Base-by-base conservation (phyloP, 2,888 invertebrate species). In the Synanthedon formicaeformis region DNA sequence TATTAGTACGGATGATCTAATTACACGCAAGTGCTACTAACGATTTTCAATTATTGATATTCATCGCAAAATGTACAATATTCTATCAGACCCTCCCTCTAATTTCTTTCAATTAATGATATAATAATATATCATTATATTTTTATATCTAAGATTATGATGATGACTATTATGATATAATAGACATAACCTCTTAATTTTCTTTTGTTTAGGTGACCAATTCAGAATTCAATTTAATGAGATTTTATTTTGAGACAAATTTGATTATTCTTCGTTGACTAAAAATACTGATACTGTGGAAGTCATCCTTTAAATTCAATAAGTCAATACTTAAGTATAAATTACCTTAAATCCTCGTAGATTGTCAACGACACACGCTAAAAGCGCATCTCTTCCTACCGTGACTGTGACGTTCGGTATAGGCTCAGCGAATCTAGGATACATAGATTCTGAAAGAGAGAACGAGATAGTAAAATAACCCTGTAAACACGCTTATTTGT, bases 401-500 rank as follows among this genome's bases (percentile, higher is more conserved):
- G 95, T 94, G 55, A 96, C 96, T 18, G 96, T 96, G 64, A 96
- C 95, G 82, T 96, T 97, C 49, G 94, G 94, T 73, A 96, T 95
- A 55, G 94, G 93, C 73, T 96, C 96, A 48, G 95, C 94, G 75
- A 96, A 96, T 73, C 93, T 90, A 59, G 96, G 96, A 75, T 94
- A 86, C 78, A 90, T 87, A 41, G 90, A 88, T 75, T 91, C 92
- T 92, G 90, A 58, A 88, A 88, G 59, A 62, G 73, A 67, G 49
- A 57, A 12, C 34, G 49, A 27, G 41, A 34, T 23, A 49, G 48
- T 14, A 52, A 34, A 41, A 58, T 62, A 57, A 48, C 51, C 53
- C 51, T 51, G 72, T 71, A 78, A 79, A 80, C 77, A 79, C 78
- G 78, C 81, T 80, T 79, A 75, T 75, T 67, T 61, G 66, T 67